Base-by-base conservation (phyloP, 92 coral and sea anemone species). In the Micromussa lordhowensis region DNA sequence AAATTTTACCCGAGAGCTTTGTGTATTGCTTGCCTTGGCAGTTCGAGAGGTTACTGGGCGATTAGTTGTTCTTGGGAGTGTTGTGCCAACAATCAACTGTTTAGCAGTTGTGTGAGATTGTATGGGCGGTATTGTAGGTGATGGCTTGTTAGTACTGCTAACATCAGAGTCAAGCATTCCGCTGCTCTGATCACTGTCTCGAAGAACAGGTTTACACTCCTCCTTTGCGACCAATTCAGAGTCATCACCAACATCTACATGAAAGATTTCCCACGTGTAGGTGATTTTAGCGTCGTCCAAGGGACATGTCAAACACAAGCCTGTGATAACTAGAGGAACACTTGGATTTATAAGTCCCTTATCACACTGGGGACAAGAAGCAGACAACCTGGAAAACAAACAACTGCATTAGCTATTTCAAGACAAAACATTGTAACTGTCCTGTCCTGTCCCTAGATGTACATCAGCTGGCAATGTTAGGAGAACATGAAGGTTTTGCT, bases 321-420 rank as follows among this genome's bases (percentile, higher is more conserved):
- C 93, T 21, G 55, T 86, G 53, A 95, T 30, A 24, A 94, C 82
- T 31, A 95, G 83, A 64, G 87, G 90, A 14, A 70, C 82, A 85
- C 90, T 93, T 13, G 94, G 94, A 79, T 93, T 95, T 5, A 95
- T 86, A 49, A 9, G 66, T 21, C 96, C 92, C 36, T 74, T 83
- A 21, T 82, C 82, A 80, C 98, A 95, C 74, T 93, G 98, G 14
- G 91, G 92, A 63, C 98, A 95, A 40, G 77, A 54, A 21, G 92
- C 72, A 14, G 95, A 71, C 83, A 95, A 79, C 82, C 98, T 95
- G 54, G 14, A 31, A 76, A 68, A 29, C 19, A 32, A 64, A 53
- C 30, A 75, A 55, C 22, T 66, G 18, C 34, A 66, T 66, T 15
- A 55, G 22, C 61, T 55, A 55, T 55, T 55, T 55, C 61, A 55